These are phyloP conservation scores for Aporophyla nigra DNA, from an alignment of 2,888 invertebrate species.

Conservation along the genomic window DNA sequence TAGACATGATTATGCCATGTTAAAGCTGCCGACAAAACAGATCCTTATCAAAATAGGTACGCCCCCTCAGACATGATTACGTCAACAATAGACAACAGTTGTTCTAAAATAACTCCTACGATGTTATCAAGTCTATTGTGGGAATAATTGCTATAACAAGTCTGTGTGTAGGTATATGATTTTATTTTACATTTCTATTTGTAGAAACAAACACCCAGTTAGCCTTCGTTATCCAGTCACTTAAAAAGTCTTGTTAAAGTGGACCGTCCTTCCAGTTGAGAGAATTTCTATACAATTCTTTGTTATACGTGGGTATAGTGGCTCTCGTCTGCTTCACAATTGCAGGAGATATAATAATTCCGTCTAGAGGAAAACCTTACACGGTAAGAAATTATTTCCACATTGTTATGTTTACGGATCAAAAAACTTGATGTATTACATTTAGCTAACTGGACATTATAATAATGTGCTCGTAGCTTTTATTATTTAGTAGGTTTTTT, in stretches of 20 bases:
- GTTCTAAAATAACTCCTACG: conserved; percentile 1
- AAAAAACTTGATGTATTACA: conserved; percentile 50
- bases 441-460: conserved; percentile 51
- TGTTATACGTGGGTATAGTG: conserved; percentile 62
- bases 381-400: conserved; percentile 58
- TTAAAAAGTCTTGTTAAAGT: conserved; percentile 68
- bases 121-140: conserved; percentile 37
- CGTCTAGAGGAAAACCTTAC: conserved; percentile 47
- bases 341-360: conserved; percentile 64
- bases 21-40: conserved; percentile 11
- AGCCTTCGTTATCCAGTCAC: conserved; percentile 66
- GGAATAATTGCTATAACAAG: conserved; percentile 27
- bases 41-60: conserved; percentile 19
- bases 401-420: conserved; percentile 55
- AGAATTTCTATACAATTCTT: conserved; percentile 66
- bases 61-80: conserved; percentile 14
- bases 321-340: conserved; percentile 62
- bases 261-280: conserved; percentile 64
- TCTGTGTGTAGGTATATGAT: conserved; percentile 9
- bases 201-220: conserved; percentile 60
- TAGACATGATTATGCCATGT: conserved; percentile 8
- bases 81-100: conserved; percentile 29
- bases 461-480: conserved; percentile 36
- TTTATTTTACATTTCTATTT: conserved; percentile 51
- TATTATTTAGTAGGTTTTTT: conserved; percentile 39